phyloP scores from a whole-genome alignment of 1,140 invertebrate species.

The Neoseiulus cucumeris region DNA sequence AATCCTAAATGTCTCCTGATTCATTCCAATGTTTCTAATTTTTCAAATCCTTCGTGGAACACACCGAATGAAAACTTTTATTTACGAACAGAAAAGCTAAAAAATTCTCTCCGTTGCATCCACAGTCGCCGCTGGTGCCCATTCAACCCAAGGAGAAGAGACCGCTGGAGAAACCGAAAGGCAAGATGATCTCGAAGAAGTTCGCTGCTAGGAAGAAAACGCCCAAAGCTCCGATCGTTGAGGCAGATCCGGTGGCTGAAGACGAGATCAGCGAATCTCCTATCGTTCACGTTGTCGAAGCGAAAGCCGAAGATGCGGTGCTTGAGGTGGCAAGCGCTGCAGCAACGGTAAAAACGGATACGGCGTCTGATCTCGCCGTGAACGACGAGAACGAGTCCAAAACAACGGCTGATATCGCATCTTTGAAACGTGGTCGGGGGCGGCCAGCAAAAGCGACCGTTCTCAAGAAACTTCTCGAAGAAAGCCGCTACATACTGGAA shows the following conservation, averaged over 20 bases:
- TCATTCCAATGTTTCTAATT: too few species aligned
- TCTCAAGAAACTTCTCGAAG: neutral
- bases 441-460: neutral
- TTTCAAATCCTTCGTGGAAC: too few species aligned
- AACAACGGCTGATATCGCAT: conserved; percentile 1
- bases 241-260: too few species aligned
- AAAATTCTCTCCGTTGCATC: neutral
- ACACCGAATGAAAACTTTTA: too few species aligned
- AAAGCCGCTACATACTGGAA: conserved; percentile 2
- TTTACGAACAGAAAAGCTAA: neutral
- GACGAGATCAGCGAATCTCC: too few species aligned
- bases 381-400: neutral
- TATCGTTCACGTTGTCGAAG: too few species aligned
- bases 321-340: too few species aligned
- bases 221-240: too few species aligned
- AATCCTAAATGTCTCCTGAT: too few species aligned
- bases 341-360: too few species aligned
- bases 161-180: neutral
- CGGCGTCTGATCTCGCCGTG: neutral
- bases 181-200: neutral
- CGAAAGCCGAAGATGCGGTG: too few species aligned
- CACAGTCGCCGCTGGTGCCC: neutral
- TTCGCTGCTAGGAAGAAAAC: too few species aligned
- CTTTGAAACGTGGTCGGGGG: neutral
- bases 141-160: neutral